Evolutionary conservation across 2,797 vertebrate genomes (phyloP), one percentile per base, ranked within the genome.

Genomic region (Scleropages formosus): DNA sequence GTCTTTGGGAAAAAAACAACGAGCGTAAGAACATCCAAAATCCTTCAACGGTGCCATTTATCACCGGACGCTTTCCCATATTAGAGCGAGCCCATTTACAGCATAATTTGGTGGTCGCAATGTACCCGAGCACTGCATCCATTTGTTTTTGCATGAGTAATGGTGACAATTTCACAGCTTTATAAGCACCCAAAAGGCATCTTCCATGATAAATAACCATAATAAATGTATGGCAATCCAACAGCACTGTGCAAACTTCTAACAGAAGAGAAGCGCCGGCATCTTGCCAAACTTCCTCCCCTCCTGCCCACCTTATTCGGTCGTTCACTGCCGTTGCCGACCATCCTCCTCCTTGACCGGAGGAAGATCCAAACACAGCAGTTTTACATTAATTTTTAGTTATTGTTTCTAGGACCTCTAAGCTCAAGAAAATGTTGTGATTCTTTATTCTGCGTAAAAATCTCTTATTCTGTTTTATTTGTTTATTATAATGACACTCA

Each of bases 101-200:
- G 9, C 12, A 49, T 70, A 26, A 51, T 53, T 26, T 18, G 16
- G 53, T 15, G n/a, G 9, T 22, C 26, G 20, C 27, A 16, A 53
- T 4, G 27, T 27, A 20, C n/a, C 10, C 8, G 26, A 53, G 69
- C 12, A 51, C 26, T 26, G 53, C 51, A 59, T 58, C 31, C 51
- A 44, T 24, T n/a, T 58, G 53, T 69, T 15, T 39, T 44, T 27
- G 13, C 51, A 58, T 59, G 69, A 72, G 24, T 58, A 72, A 72
- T 72, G 69, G 26, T 72, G 53, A 69, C 65, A 49, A 70, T 70
- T 70, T 58, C 44, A 31, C 65, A 62, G 74, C 66, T 70, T 76
- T 70, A 58, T 58, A 49, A 49, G 31, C 56, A 70, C 44, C 20
- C 74, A 76, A 58, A 70, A 68, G 66, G 56, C 74, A 49, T 69